Conservation (phyloP, 1,140 invertebrate species). For the Theocolax elegans region DNA sequence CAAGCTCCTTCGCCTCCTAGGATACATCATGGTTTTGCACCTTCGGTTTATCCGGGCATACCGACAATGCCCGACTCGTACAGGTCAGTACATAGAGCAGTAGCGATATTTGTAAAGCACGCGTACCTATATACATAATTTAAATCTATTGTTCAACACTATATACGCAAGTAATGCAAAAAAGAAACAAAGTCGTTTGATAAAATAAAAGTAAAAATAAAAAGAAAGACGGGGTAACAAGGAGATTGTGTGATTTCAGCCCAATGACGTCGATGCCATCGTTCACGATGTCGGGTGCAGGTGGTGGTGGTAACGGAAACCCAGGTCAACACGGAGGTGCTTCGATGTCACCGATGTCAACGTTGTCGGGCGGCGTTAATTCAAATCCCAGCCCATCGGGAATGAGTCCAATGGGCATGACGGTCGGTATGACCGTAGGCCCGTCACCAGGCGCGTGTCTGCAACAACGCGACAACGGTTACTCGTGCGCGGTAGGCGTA, state of each 20-base stretch:
- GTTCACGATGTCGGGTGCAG: slow-evolving; percentile 64
- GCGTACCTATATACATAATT: too few species aligned
- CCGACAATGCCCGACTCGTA: slow-evolving; percentile 73
- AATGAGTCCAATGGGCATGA: slow-evolving; percentile 68
- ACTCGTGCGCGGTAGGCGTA: slow-evolving; percentile 76
- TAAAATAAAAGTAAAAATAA: too few species aligned
- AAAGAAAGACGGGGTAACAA: too few species aligned
- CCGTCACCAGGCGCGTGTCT: slow-evolving; percentile 73
- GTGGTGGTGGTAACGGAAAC: slow-evolving; percentile 23
- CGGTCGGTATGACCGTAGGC: slow-evolving; percentile 66
- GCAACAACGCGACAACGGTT: slow-evolving; percentile 75
- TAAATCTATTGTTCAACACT: too few species aligned
- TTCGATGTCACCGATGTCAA: slow-evolving; percentile 69
- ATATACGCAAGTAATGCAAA: too few species aligned
- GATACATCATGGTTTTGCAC: slow-evolving; percentile 64
- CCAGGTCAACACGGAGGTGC: slow-evolving; percentile 36
- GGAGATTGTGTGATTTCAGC: too few species aligned
- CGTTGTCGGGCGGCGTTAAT: slow-evolving; percentile 57
- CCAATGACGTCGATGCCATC: slow-evolving; percentile 71
- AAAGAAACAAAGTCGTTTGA: too few species aligned
- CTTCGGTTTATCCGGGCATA: slow-evolving; percentile 65
- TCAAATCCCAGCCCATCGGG: slow-evolving; percentile 64
- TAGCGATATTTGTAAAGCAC: too few species aligned
- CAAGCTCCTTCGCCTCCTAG: slow-evolving; percentile 63
- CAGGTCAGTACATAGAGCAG: slow-evolving; percentile 67